Base-by-base conservation (phyloP, 2,888 invertebrate genomes). In the Elmis aenea region DNA sequence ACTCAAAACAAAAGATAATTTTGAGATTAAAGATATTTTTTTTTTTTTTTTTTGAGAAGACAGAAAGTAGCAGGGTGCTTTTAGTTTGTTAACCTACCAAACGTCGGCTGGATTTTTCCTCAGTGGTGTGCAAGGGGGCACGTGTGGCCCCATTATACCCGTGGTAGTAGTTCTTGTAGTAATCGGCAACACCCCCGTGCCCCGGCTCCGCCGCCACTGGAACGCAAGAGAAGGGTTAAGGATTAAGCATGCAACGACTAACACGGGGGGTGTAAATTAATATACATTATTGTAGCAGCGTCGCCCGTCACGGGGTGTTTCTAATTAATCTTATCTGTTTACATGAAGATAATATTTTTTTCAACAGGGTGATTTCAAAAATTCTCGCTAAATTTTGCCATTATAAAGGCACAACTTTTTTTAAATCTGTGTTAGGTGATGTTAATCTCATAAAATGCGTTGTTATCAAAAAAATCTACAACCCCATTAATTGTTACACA, bases 151-250 rank as follows among this genome's bases (percentile, higher is more conserved):
- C 79, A 77, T 78, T 83, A 83, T 76, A 83, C 77, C 72, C 72
- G 70, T 76, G 49, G 79, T 76, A 81, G 80, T 76, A 81, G 79
- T 76, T 80, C 82, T 86, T 87, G 86, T 81, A 86, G 85, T 80
- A 82, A 78, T 86, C 85, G 80, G 78, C 78, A 77, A 80, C 79
- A 79, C 82, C 79, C 79, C 81, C 77, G 64, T 72, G 73, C 74
- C 78, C 77, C 74, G 82, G 81, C 76, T 82, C 83, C 74, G 82
- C 82, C 77, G 83, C 83, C 83, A 83, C 83, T 83, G 83, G 74
- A 83, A 82, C 75, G 65, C 63, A 63, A 44, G 24, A 64, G 59
- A 58, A 51, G 52, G 39, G 34, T 45, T 45, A 42, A 13, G 14
- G 10, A 27, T 2, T 27, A 11, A 3, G 27, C 40, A 43, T 35